Evolutionary conservation across 2,888 invertebrate genomes (phyloP).

Genomic region (Ectobius pallidus): DNA sequence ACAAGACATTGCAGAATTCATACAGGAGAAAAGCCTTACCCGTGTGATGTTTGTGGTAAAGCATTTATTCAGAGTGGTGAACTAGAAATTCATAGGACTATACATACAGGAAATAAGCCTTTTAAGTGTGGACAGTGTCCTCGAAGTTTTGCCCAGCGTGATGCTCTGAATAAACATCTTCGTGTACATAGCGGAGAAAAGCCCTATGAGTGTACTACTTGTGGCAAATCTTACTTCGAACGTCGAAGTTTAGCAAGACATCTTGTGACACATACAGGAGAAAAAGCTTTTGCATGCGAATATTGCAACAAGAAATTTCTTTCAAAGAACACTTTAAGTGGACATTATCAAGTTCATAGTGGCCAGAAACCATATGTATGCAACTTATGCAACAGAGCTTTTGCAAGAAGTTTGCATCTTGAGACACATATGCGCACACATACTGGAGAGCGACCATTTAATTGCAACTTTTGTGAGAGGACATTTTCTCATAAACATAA

Average conservation of each 20-base stretch:
- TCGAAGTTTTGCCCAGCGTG: background rate
- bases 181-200: background rate
- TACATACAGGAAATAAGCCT: background rate
- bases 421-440: background rate
- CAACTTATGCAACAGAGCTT: background rate
- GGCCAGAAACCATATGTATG: background rate
- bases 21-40: constrained; percentile 21
- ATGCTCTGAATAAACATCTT: background rate
- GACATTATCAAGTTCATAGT: background rate
- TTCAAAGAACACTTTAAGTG: background rate
- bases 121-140: background rate
- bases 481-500: constrained; percentile 2
- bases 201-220: background rate
- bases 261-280: background rate
- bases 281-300: background rate
- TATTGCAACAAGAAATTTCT: background rate
- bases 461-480: background rate
- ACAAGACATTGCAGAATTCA: constrained; percentile 10
- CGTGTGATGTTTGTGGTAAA: constrained; percentile 18
- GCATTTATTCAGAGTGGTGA: constrained; percentile 16
- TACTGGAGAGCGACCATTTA: background rate
- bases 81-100: constrained; percentile 11
- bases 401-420: background rate
- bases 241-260: background rate
- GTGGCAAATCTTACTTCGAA: background rate